phyloP scores from a whole-genome alignment of 1,140 invertebrate species.

The Eufriesea mexicana region DNA sequence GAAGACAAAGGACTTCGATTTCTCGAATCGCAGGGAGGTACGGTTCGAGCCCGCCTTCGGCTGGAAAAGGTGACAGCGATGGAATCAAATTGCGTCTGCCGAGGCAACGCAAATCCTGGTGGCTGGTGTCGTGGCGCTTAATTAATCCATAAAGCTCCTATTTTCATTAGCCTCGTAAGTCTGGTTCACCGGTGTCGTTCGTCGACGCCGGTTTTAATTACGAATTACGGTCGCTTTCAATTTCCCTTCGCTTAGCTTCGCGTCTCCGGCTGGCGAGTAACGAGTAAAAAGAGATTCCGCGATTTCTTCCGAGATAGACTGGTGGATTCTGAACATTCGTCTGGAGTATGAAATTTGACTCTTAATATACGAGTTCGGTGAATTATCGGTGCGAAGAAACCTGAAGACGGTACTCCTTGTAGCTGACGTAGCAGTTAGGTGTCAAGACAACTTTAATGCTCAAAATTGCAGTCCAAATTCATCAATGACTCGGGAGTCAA shows the following conservation, averaged over 20 bases:
- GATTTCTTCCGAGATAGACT: too few relatives aligned
- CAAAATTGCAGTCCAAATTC: too few relatives aligned
- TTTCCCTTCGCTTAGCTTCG: neutral
- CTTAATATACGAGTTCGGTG: too few relatives aligned
- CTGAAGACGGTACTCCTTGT: too few relatives aligned
- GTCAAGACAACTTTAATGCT: too few relatives aligned
- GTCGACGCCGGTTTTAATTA: slow-evolving; percentile 24
- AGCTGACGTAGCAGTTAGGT: too few relatives aligned
- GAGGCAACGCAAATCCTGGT: neutral
- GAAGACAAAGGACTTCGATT: neutral
- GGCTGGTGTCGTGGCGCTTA: slow-evolving; percentile 3
- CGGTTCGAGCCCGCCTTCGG: slow-evolving; percentile 8
- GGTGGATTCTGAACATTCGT: too few relatives aligned
- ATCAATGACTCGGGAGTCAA: too few relatives aligned
- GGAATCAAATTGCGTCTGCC: slow-evolving; percentile 11
- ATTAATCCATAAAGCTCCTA: slow-evolving; percentile 50
- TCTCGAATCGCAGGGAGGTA: slow-evolving; percentile 12
- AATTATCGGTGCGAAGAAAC: too few relatives aligned
- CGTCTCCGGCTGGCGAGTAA: neutral
- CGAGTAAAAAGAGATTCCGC: neutral
- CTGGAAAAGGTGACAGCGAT: neutral
- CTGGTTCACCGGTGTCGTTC: slow-evolving; percentile 14
- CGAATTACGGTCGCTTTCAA: slow-evolving; percentile 9
- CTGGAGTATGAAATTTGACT: too few relatives aligned
- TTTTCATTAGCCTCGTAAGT: slow-evolving; percentile 45